Evolutionary conservation across 1,140 invertebrate genomes (phyloP), one percentile per base, ranked within the genome.

Genomic region (Drosophila orosa): DNA sequence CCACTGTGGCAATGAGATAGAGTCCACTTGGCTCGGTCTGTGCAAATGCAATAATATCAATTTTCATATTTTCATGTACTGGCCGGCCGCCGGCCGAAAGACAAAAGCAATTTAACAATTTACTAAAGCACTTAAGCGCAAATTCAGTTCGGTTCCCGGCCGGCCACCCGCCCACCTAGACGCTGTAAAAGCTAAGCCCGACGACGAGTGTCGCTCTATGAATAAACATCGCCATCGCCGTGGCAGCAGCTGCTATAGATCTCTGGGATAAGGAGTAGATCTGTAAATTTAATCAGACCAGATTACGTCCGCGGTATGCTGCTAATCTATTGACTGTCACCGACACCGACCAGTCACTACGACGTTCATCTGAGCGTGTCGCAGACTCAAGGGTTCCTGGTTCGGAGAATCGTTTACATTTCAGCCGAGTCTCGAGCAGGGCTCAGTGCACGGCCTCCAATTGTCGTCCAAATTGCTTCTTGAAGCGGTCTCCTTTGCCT

Each of bases 31-130:
- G 67, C 55, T 56, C 67, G 62, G 72, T 55, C 79, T 84, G 71
- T 79, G 80, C 80, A 74, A 85, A 89, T 80, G 85, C 73, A 74
- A 80, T 78, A 89, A 84, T 89, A 89, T 89, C 85, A 84, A 87
- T 87, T 87, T 84, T 89, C 80, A 82, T 82, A 87, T 89, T 83
- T 87, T 84, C 61, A 80, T 83, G 69, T 80, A 58, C 74, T 68
- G 55, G 72, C 48, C 60, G 31, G 62, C 42, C 42, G 75, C 57
- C 40, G 66, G 39, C 35, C 69, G 66, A 89, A 87, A 89, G 84
- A 89, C 84, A 89, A 89, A 87, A 84, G 84, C 84, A 89, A 89
- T 89, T 89, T 89, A 89, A 89, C 80, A 89, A 89, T 89, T 83
- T 89, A 89, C 80, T 84, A 78, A 84, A 68, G 66, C 80, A 89